Evolutionary conservation across 2,113 vertebrate genomes (phyloP), one percentile per base, ranked within the genome.

Genomic region (Lanius ludovicianus): DNA sequence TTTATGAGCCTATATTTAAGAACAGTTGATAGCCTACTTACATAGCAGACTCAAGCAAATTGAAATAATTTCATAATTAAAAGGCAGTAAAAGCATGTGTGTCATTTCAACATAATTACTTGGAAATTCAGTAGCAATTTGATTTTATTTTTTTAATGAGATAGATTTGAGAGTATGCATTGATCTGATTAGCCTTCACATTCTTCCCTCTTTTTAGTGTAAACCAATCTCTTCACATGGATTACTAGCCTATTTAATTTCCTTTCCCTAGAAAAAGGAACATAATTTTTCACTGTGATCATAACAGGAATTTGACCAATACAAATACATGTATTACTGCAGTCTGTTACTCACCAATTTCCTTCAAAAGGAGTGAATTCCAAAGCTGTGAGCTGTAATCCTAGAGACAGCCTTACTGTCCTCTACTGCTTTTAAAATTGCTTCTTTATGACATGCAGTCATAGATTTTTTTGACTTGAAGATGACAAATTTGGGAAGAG

Each of bases 31-130:
- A 92, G 55, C 31, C 11, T 59, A 35, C 59, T 83, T 84, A 73
- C n/a, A 59, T 7, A 14, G 35, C 15, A 80, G 47, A 74, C 39
- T 47, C 65, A 50, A 78, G 44, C 41, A 84, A 69, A 91, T 15
- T 57, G 57, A 89, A 84, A 62, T 87, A 56, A 89, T 91, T 91
- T 64, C 39, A 28, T 91, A 89, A 96, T 89, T 94, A 96, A 96
- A 95, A 89, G 69, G 81, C 74, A 94, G 41, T 79, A 85, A 89
- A 91, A 62, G 42, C 63, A 92, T 30, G 10, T 23, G 35, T 91
- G 57, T 22, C 49, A 65, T 76, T 91, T 89, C 53, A 63, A 52
- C 28, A 39, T 82, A 87, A 94, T 84, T 89, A 62, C 70, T 76
- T 0, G 0, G 81, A 91, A 91, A 90, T 79, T 52, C 82, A 87